Evolutionary conservation across 2,888 invertebrate genomes (phyloP), one percentile per base, ranked within the genome.

Genomic region (Galerucella pusilla): DNA sequence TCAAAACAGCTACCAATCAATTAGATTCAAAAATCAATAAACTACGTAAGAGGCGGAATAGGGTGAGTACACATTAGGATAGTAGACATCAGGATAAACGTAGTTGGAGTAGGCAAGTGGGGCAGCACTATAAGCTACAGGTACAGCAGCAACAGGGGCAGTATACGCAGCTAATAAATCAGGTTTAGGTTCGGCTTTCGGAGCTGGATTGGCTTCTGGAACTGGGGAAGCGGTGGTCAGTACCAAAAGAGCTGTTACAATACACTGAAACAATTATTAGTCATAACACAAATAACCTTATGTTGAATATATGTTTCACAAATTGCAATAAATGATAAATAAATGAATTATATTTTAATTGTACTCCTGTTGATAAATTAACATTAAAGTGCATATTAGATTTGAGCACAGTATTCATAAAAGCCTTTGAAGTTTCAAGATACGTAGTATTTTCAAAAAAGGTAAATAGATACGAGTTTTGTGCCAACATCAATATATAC

Each of bases 41-140:
- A 64, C 63, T 4, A 71, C 64, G 42, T 71, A 71, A 11, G 71
- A 64, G 11, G 70, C 63, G 14, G 64, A 28, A 42, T 71, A 71
- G 3, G 71, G 71, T 14, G 71, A 60, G 42, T 61, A 64, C 7
- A 54, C 49, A 7, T 64, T 35, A 35, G 35, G 35, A 35, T 35
- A 54, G 52, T 60, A 60, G 9, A 20, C 64, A 54, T 52, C 20
- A 52, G 71, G 16, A 64, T 63, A 52, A 52, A 64, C 71, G 20
- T 71, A 71, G 54, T 14, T 64, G 11, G 71, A 64, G 49, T 63
- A 63, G 16, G 64, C 54, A 28, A 64, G 45, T 6, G 71, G 64
- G 42, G 71, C 63, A 68, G 42, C 59, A 5, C 52, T 28, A 16
- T 71, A 71, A 3, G 71, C 71, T 5, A 12, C 71, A 11, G 71